Conservation (phyloP, 1,140 invertebrate genomes). For the Pseudomyrmex concolor region DNA sequence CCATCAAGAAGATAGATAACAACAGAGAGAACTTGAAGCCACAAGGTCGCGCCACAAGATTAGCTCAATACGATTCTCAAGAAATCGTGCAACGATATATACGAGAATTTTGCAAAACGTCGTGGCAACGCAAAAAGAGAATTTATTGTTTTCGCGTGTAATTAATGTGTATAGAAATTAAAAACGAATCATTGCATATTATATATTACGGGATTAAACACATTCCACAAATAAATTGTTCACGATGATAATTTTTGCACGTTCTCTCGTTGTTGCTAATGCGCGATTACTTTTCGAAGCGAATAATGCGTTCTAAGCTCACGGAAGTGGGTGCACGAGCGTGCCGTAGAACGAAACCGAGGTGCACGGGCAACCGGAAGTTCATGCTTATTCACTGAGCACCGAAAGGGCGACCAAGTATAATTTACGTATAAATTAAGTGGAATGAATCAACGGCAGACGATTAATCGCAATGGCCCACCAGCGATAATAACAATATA, state of each 20-base stretch:
- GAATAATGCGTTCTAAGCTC: conserved; percentile 12
- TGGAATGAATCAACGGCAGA: conserved; percentile 76
- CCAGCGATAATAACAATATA: conserved; percentile 75
- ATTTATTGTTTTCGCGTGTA: background rate
- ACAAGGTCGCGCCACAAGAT: background rate
- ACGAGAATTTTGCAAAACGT: background rate
- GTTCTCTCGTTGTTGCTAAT: conserved; percentile 5
- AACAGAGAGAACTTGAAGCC: background rate
- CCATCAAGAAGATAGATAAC: background rate
- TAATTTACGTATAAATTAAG: conserved; percentile 80
- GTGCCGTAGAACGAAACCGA: conserved; percentile 61
- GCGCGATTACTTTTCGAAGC: background rate
- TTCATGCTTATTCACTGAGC: conserved; percentile 84
- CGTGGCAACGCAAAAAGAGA: background rate
- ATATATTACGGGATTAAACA: background rate
- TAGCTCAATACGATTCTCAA: background rate
- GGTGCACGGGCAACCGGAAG: conserved; percentile 80
- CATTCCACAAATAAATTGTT: background rate
- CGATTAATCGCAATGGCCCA: conserved; percentile 81
- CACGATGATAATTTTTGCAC: background rate
- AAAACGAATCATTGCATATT: background rate
- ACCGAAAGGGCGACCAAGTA: conserved; percentile 80
- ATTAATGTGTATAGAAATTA: background rate
- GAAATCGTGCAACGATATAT: background rate
- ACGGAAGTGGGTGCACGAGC: conserved; percentile 11